phyloP scores from a whole-genome alignment of 2,888 invertebrate genomes.

The Sarcophaga rosellei region DNA sequence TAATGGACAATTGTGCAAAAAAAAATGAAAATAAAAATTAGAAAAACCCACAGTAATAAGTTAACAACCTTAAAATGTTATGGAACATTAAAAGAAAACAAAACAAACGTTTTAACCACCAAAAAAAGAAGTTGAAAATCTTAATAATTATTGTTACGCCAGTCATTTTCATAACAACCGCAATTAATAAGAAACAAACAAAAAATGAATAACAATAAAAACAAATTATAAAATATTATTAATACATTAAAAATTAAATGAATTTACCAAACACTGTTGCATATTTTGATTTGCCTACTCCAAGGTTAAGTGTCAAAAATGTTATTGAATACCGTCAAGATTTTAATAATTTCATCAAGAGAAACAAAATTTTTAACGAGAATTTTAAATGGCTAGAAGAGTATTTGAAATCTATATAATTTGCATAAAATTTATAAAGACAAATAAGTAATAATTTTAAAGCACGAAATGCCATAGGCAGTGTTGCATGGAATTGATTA shows the following conservation, averaged over 20 bases:
- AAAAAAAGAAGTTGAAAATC: slow-evolving; percentile 6
- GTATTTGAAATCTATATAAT: no score
- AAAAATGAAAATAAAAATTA: not conserved
- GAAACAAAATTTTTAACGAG: not conserved
- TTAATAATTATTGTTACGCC: slow-evolving; percentile 43
- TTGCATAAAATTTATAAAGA: no score
- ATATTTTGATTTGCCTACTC: not conserved
- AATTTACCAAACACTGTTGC: not conserved
- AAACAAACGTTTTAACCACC: not conserved
- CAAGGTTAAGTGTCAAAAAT: slow-evolving; percentile 42
- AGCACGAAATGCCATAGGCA: not conserved
- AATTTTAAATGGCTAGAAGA: not conserved
- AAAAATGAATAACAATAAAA: no score
- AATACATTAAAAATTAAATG: not conserved
- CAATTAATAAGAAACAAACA: slow-evolving; percentile 37
- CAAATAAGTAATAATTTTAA: not conserved
- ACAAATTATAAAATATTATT: no score
- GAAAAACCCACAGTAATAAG: not conserved
- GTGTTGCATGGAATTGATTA: not conserved
- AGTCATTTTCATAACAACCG: slow-evolving; percentile 35
- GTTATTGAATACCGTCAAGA: slow-evolving; percentile 39
- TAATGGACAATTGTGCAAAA: not conserved
- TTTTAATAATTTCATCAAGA: slow-evolving; percentile 23
- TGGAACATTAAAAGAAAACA: not conserved
- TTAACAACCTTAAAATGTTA: no score